Evolutionary conservation across 2,113 vertebrate species (phyloP).

Genomic region (Microtus richardsoni): DNA sequence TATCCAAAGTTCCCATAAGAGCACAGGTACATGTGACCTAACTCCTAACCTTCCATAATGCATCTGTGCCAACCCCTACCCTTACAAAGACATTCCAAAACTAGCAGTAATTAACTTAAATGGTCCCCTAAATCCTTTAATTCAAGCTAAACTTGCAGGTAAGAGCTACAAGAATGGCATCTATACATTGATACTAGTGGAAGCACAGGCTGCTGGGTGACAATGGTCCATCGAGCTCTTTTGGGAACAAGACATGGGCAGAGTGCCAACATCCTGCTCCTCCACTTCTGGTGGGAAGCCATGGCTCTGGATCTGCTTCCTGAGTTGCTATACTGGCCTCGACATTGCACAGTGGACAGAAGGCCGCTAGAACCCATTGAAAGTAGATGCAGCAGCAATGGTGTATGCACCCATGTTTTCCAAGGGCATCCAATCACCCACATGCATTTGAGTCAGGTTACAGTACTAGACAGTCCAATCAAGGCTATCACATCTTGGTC

Average conservation of each 20-base stretch:
- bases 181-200: slow-evolving; percentile 89
- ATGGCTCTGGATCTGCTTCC: slow-evolving; percentile 85
- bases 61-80: slow-evolving; percentile 72
- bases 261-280: slow-evolving; percentile 78
- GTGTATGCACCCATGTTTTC: slow-evolving; percentile 98
- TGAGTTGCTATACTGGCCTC: slow-evolving; percentile 90
- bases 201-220: slow-evolving; percentile 86
- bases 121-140: slow-evolving; percentile 83
- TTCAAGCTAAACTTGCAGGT: slow-evolving; percentile 78
- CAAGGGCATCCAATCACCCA: slow-evolving; percentile 97
- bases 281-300: slow-evolving; percentile 85
- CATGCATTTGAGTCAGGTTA: slow-evolving; percentile 92
- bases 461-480: slow-evolving; percentile 95
- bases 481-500: slow-evolving; percentile 95
- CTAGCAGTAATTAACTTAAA: slow-evolving; percentile 87
- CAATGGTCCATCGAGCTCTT: slow-evolving; percentile 91
- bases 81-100: slow-evolving; percentile 80
- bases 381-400: slow-evolving; percentile 94
- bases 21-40: slow-evolving; percentile 90
- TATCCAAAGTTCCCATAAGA: slow-evolving; percentile 98
- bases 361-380: slow-evolving; percentile 97
- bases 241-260: slow-evolving; percentile 89
- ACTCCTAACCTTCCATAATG: not conserved
- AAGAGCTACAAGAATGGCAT: slow-evolving; percentile 66
- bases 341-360: slow-evolving; percentile 94